Evolutionary conservation across 2,797 vertebrate genomes (phyloP), one percentile per base, ranked within the genome.

Genomic region (Telmatherina bonti): DNA sequence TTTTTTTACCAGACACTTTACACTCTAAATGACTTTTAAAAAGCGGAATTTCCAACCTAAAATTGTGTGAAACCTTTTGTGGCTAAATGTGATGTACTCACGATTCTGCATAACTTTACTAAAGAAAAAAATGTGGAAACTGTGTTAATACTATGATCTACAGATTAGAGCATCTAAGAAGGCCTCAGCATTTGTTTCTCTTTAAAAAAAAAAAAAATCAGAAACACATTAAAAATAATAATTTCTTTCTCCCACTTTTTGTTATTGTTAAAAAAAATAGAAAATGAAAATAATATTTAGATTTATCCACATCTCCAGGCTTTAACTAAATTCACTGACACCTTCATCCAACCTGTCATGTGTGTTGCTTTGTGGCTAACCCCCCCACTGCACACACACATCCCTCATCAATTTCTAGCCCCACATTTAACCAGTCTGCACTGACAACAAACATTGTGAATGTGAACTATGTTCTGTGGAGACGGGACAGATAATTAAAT

Each of bases 401-500:
- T 22, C 27, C 18, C 47, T 27, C 18, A 22, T 13, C 26, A 30
- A 58, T 58, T 59, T 51, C 16, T 47, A 12, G 35, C 11, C 38
- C 31, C 35, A 43, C 7, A 57, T 65, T n/a, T 58, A 71, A n/a
- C 66, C 59, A 38, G 35, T 30, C 22, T 38, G 18, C 52, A 36
- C 52, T 69, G 54, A 71, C 62, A 59, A 62, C 9, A 54, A 52
- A 33, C n/a, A 35, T 41, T 64, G 45, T 62, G 36, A 31, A 33
- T 60, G 33, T 65, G 63, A 55, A 30, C 57, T 57, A 59, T 60
- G 66, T 74, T 69, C 51, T 67, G 63, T 43, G 29, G 51, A 66
- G 72, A 56, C 45, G 72, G 70, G 76, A 59, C 27, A 67, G 51
- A 65, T 36, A 78, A 58, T 67, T 26, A 67, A 62, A 81, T 63